Conservation (phyloP, 2,888 invertebrate species). For the Macaria liturata region DNA sequence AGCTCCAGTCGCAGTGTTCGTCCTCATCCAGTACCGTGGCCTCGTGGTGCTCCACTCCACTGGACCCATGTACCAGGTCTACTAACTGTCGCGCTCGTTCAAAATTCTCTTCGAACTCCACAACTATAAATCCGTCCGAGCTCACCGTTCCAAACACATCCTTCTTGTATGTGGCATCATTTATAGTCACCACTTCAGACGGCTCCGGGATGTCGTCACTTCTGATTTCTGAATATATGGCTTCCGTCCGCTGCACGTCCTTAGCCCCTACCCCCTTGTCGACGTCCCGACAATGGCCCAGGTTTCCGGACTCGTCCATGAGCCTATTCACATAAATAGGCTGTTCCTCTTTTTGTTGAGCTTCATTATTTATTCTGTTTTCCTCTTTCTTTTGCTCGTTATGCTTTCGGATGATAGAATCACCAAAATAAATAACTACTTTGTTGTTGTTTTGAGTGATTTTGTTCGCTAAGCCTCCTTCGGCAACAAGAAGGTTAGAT, state of each 20-base stretch:
- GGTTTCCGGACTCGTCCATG: constrained; percentile 62
- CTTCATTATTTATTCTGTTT: constrained; percentile 49
- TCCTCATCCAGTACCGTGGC: constrained; percentile 74
- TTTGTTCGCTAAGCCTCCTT: constrained; percentile 68
- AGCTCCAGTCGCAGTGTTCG: constrained; percentile 87
- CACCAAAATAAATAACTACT: constrained; percentile 89
- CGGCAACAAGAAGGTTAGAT: constrained; percentile 54
- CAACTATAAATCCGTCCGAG: constrained; percentile 83
- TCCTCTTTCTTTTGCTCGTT: constrained; percentile 74
- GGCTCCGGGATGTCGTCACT: constrained; percentile 50
- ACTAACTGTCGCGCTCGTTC: constrained; percentile 85
- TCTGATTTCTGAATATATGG: constrained; percentile 72
- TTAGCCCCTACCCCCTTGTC: constrained; percentile 67
- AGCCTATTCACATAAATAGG: constrained; percentile 73
- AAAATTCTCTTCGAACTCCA: constrained; percentile 85
- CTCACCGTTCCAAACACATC: constrained; percentile 68
- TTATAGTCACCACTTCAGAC: constrained; percentile 58
- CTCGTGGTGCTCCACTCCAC: constrained; percentile 70
- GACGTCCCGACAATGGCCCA: constrained; percentile 58
- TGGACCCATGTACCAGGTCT: constrained; percentile 76
- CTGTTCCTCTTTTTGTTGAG: constrained; percentile 63
- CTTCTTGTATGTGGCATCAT: constrained; percentile 72
- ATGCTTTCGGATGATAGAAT: constrained; percentile 83
- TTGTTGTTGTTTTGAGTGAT: constrained; percentile 83
- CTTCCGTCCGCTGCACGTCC: constrained; percentile 71